Evolutionary conservation across 2,797 vertebrate species (phyloP), one percentile per base, ranked within the genome.

Genomic region (Amazonetta brasiliensis): DNA sequence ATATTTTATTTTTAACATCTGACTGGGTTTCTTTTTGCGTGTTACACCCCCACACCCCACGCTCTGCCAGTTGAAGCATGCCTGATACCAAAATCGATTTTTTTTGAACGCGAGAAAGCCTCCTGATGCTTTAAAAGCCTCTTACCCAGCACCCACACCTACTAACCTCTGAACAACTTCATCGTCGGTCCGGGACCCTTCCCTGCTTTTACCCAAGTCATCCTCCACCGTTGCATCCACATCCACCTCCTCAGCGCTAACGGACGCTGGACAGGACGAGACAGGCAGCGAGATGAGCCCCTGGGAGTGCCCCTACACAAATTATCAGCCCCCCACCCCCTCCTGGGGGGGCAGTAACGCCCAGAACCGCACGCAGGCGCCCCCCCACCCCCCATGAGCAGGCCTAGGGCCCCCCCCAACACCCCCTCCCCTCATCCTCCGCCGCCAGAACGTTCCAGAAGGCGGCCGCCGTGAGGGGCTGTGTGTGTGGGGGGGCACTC

Each of bases 191-290:
- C 98, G 98, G 72, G 99, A 99, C 46, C 98, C 99, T 93, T 99
- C 99, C 94, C 99, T 98, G 97, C 99, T 99, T 97, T 99, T 99
- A 14, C 99, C 99, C 68, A 99, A 89, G 80, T 99, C 99, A 6
- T 99, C 99, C 76, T 99, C 99, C 11, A 99, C 98, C 0, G 98
- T 98, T 12, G 98, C 99, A 19, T 99, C 99, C 39, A 99, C 95
- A 33, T 99, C 99, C 35, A 99, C 76, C 17, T 99, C 99, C 2
- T 99, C 98, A 23, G 99, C 99, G 95, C 92, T 97, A 28, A 99
- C 99, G 18, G 98, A 98, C 43, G 98, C 99, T 99, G 77, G 4
- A 20, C 7, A 84, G 66, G 90, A 77, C 20, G 84, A 26, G 43
- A 16, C 90, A 54, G 25, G 1, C 9, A n/a, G 23, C 5, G 3